These are phyloP conservation scores for Leptura quadrifasciata DNA, from an alignment of 2,888 invertebrate genomes.

Conservation along the genomic window DNA sequence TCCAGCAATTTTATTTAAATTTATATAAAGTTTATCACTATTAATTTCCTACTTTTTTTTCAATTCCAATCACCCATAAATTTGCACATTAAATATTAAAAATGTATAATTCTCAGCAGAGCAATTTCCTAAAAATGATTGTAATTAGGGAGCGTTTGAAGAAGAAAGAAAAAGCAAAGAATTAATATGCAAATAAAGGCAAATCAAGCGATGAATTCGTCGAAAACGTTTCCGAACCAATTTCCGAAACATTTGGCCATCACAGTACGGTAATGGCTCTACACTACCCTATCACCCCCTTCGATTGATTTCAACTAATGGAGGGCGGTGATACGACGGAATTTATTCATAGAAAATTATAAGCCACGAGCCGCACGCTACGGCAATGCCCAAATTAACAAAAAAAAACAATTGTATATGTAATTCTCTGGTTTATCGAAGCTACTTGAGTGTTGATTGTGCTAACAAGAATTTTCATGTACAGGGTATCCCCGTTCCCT, in stretches of 20 bases:
- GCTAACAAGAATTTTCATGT: too few relatives aligned
- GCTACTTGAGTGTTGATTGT: neutral
- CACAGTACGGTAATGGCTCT: slow-evolving; percentile 62
- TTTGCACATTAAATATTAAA: slow-evolving; percentile 26
- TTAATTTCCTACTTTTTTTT: slow-evolving; percentile 1
- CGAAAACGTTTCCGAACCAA: slow-evolving; percentile 69
- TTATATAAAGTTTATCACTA: neutral
- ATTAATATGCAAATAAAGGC: slow-evolving; percentile 70
- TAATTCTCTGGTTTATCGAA: neutral
- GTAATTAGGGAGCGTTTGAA: slow-evolving; percentile 49
- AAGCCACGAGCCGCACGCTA: slow-evolving; percentile 1
- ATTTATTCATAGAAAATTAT: slow-evolving; percentile 55
- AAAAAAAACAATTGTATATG: neutral
- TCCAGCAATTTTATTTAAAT: neutral
- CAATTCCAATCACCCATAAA: slow-evolving; percentile 9
- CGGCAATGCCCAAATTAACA: neutral
- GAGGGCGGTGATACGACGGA: slow-evolving; percentile 53
- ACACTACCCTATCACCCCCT: slow-evolving; percentile 59
- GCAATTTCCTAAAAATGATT: slow-evolving; percentile 50
- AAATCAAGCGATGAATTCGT: slow-evolving; percentile 68
- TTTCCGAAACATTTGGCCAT: slow-evolving; percentile 70
- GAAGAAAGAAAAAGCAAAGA: slow-evolving; percentile 56
- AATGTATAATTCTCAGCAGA: slow-evolving; percentile 39
- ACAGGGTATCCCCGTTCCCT: too few relatives aligned
- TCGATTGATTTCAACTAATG: slow-evolving; percentile 62